Base-by-base conservation (phyloP, 1,140 invertebrate genomes). In the Maconellicoccus hirsutus region DNA sequence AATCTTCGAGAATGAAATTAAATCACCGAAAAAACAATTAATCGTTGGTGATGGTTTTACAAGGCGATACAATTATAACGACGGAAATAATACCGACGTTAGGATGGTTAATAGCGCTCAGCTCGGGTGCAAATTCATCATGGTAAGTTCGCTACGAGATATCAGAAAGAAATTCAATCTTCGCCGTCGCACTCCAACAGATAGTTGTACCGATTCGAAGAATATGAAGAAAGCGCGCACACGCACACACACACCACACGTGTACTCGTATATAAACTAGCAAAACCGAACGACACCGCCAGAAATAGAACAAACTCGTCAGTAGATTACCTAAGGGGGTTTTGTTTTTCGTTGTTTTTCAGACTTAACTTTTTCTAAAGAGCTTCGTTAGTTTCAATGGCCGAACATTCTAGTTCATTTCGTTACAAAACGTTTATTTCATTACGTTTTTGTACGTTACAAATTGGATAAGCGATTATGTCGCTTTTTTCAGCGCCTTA, bases 401-500 rank as follows among this genome's bases (percentile, higher is more conserved):
- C 25, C 61, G 61, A 66, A 66, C 61, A 66, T 66, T 66, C 25
- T 66, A 66, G 61, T 66, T 66, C 61, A 66, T 66, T 66, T 66
- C 61, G 25, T 66, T 66, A 66, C 61, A 66, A 66, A 66, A 66
- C 61, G 61, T 66, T 66, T 66, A 66, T 66, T 66, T 26, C 61
- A 66, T 66, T 66, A 66, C 25, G 61, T 66, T 66, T 66, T 66
- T 66, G 61, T 66, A 66, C 61, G 10, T 66, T 26, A 66, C 61
- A 66, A 66, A 66, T 66, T 66, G 61, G 61, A 66, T 66, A 66
- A 66, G 61, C 25, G 61, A 66, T 66, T 66, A 66, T 66, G 61
- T 66, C 61, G 61, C 61, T 66, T 66, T 52, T 52, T 52, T 52
- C 42, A 12, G 29, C 29, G 12, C 29, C n/a, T 3, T 16, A 52